phyloP scores from a whole-genome alignment of 2,113 vertebrate species.

The Odobenus rosmarus region DNA sequence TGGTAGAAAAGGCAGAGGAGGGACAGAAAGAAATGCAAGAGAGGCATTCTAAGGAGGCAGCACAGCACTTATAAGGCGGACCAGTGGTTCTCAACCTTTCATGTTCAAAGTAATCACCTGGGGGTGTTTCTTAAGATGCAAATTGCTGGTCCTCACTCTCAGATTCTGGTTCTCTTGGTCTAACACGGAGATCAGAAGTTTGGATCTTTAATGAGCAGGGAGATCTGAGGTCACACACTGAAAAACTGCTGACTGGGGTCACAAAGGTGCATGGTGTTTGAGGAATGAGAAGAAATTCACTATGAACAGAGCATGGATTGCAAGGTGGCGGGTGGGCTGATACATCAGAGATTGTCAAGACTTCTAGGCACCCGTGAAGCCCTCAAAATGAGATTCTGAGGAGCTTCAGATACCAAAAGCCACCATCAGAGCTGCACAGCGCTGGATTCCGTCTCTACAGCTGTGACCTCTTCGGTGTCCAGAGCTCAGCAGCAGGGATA shows the following conservation, averaged over 20 bases:
- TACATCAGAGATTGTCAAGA: background rate
- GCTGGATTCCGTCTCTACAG: background rate
- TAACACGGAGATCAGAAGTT: background rate
- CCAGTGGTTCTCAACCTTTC: background rate
- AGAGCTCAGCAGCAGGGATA: background rate
- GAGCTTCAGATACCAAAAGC: background rate
- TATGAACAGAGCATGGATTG: background rate
- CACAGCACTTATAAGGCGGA: background rate
- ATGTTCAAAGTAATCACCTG: background rate
- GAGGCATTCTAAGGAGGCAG: background rate
- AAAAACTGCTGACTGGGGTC: background rate
- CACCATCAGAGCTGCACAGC: background rate
- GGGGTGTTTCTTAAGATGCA: background rate
- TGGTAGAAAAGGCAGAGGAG: background rate
- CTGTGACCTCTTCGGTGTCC: too few species aligned
- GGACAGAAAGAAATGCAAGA: background rate
- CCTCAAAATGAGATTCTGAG: background rate
- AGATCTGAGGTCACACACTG: background rate
- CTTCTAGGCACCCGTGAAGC: background rate
- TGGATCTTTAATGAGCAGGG: background rate
- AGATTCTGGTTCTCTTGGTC: background rate
- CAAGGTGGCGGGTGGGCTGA: too few species aligned
- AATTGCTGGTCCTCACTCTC: background rate
- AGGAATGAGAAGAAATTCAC: background rate
- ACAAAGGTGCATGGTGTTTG: background rate